These are phyloP conservation scores for Halocynthia roretzi DNA, from an alignment of 23 tunicate species.

Conservation along the genomic window DNA sequence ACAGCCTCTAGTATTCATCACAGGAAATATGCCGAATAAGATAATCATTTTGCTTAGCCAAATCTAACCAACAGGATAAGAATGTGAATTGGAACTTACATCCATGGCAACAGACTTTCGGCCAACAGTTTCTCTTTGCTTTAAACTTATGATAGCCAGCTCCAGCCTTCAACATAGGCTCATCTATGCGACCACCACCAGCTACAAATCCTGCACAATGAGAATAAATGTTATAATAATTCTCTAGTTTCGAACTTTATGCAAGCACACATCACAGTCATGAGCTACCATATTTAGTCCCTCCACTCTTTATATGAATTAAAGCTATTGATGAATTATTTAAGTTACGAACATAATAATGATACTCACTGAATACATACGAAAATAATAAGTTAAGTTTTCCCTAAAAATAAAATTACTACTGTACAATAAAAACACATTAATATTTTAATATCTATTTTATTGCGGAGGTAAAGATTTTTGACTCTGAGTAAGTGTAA, in stretches of 20 bases:
- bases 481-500: background rate
- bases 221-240: no score
- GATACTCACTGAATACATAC: no score
- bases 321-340: no score
- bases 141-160: slow-evolving; percentile 96
- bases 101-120: slow-evolving; percentile 96
- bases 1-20: slow-evolving; percentile 43
- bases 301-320: no score
- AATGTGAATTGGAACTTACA: slow-evolving; percentile 28
- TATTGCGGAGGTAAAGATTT: no score
- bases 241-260: no score
- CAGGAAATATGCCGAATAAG: background rate
- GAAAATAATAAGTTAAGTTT: no score
- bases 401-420: background rate
- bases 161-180: slow-evolving; percentile 92
- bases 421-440: no score
- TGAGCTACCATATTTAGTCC: no score
- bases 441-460: background rate
- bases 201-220: slow-evolving; percentile 73
- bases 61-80: background rate
- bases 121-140: slow-evolving; percentile 98
- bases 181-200: slow-evolving; percentile 97
- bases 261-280: no score
- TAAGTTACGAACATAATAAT: no score
- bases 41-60: slow-evolving; percentile 1